Evolutionary conservation across 1,140 invertebrate species (phyloP).

Genomic region (Bombus confusus): DNA sequence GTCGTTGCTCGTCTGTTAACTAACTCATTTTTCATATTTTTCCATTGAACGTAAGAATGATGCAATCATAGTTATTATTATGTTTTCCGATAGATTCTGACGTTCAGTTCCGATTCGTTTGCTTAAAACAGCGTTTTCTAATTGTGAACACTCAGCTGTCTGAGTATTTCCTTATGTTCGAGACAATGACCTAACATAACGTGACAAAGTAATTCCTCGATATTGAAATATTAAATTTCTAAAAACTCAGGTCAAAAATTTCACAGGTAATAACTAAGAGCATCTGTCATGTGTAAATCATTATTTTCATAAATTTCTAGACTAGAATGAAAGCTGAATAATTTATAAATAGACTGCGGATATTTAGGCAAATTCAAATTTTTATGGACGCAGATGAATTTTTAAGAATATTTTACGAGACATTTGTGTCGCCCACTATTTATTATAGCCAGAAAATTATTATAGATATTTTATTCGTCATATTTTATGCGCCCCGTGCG

Average conservation of each 20-base stretch:
- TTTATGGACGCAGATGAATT: too few species aligned
- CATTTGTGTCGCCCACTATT: too few species aligned
- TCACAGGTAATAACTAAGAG: too few species aligned
- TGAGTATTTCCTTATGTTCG: too few species aligned
- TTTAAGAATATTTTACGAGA: too few species aligned
- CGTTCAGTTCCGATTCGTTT: neutral
- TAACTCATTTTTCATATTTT: constrained; percentile 8
- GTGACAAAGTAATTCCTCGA: neutral
- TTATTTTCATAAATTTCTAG: neutral
- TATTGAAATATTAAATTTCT: neutral
- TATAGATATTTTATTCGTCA: neutral
- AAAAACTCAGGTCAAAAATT: neutral
- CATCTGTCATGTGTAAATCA: too few species aligned
- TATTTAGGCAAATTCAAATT: too few species aligned
- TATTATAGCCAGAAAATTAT: too few species aligned
- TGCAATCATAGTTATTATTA: neutral
- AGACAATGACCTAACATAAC: too few species aligned
- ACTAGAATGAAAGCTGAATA: neutral
- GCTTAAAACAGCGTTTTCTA: too few species aligned
- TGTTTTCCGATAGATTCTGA: neutral
- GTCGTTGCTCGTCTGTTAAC: neutral
- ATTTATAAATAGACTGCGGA: too few species aligned
- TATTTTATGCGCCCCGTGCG: neutral
- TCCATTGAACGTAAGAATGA: neutral
- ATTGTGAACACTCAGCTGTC: too few species aligned